Evolutionary conservation across 2,113 vertebrate genomes (phyloP), one percentile per base, ranked within the genome.

Genomic region (Peromyscus polionotus): DNA sequence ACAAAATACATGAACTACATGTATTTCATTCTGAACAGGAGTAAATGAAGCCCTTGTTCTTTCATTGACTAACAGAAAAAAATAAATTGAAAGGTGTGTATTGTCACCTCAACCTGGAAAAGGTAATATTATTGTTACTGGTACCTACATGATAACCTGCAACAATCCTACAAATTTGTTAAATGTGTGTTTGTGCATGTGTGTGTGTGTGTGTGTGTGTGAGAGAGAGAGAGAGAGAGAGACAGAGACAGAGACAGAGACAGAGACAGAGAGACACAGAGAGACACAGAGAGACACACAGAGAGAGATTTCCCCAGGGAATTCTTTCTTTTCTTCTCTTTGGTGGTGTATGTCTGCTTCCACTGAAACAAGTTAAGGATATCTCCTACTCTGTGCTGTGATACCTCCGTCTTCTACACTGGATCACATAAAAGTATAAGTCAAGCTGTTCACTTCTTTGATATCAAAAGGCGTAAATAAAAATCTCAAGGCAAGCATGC

Each of bases 11-110:
- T 70, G 19, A 33, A 87, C 42, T 45, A 90, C 94, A 94, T 65
- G 24, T 70, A 76, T 22, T 91, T 95, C 48, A 84, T 84, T 91
- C 70, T 95, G 16, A 59, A 84, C 51, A 68, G 63, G 42, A 65
- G 4, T 26, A 61, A 77, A 22, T 65, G 22, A 67, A 73, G 7
- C 17, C 16, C 81, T 1, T 14, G 11, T 57, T 68, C 61, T 80
- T 36, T 65, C n/a, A 90, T 36, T 14, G 31, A 28, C 3, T 94
- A 63, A 67, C 0, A 68, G 3, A 65, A 51, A 0, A 70, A 39
- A 36, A 39, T 11, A 83, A 48, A 54, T 88, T 80, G 81, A 45
- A 19, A 77, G 14, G 12, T 87, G 42, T 59, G 33, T 7, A 17
- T 16, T 81, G 36, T 51, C 17, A 89, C 28, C 7, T 36, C 28